phyloP scores from a whole-genome alignment of 1,140 invertebrate genomes.

The Thaumatotibia leucotreta region DNA sequence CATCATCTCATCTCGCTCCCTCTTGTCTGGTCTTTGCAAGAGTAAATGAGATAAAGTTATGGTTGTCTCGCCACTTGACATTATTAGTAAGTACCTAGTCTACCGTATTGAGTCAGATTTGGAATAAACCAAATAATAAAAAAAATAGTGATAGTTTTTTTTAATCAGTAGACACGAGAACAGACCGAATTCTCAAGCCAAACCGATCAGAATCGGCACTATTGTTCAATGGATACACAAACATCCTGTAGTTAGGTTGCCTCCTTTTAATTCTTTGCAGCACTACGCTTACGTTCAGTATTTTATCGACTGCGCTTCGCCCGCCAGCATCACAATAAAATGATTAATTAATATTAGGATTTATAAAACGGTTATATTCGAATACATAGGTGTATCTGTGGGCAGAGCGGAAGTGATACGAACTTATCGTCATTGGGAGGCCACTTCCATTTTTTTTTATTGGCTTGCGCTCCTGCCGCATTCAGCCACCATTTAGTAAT shows the following conservation, averaged over 20 bases:
- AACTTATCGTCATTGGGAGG: not conserved
- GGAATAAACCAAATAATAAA: too few relatives aligned
- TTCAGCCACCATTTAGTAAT: not conserved
- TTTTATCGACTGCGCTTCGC: not conserved
- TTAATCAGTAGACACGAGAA: not conserved
- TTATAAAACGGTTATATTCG: not conserved
- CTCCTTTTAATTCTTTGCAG: not conserved
- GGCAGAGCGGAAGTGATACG: not conserved
- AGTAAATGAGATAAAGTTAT: too few relatives aligned
- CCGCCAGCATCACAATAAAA: not conserved
- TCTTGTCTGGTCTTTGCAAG: too few relatives aligned
- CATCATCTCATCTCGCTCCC: too few relatives aligned
- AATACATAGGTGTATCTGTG: not conserved
- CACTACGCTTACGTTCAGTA: not conserved
- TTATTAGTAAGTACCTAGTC: too few relatives aligned
- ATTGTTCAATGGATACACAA: not conserved
- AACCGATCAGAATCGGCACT: not conserved
- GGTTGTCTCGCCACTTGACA: too few relatives aligned
- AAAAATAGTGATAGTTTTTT: not conserved
- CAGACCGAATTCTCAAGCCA: not conserved
- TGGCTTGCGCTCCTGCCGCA: too few relatives aligned
- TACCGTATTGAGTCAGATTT: too few relatives aligned
- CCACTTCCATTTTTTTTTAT: not conserved
- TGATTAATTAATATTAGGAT: not conserved
- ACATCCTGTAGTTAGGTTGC: not conserved